Evolutionary conservation across 2,113 vertebrate genomes (phyloP).

Genomic region (Emydura subglobosa): DNA sequence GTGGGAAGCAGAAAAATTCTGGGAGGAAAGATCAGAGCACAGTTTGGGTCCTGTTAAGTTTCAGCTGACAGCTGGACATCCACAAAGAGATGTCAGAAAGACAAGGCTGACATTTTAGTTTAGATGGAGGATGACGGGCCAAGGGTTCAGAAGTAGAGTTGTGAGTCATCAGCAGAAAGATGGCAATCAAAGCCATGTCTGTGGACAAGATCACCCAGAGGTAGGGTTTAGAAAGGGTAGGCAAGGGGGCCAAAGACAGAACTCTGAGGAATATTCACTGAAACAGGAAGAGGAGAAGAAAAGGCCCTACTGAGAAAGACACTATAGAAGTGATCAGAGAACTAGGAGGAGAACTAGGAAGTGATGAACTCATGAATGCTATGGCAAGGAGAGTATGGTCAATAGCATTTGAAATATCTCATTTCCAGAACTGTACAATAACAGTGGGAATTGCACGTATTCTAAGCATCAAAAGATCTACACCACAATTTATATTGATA

Average conservation of each 20-base stretch:
- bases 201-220: background rate
- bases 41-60: background rate
- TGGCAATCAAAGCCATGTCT: background rate
- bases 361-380: background rate
- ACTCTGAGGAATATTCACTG: background rate
- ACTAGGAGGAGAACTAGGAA: background rate
- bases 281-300: background rate
- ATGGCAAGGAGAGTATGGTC: background rate
- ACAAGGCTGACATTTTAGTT: background rate
- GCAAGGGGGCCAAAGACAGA: background rate
- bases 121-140: background rate
- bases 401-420: background rate
- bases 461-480: background rate
- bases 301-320: background rate
- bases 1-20: background rate
- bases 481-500: background rate
- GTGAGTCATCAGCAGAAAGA: rapidly evolving
- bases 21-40: background rate
- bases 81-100: background rate
- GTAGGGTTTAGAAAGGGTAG: background rate
- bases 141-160: background rate
- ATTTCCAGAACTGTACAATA: background rate
- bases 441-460: background rate
- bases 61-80: background rate
- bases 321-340: background rate